Percentiles rank a stretch among this genome's conserved stretches.
Evolutionary conservation across 1,140 invertebrate genomes (phyloP).

Genomic region (Drosophila nasuta): DNA sequence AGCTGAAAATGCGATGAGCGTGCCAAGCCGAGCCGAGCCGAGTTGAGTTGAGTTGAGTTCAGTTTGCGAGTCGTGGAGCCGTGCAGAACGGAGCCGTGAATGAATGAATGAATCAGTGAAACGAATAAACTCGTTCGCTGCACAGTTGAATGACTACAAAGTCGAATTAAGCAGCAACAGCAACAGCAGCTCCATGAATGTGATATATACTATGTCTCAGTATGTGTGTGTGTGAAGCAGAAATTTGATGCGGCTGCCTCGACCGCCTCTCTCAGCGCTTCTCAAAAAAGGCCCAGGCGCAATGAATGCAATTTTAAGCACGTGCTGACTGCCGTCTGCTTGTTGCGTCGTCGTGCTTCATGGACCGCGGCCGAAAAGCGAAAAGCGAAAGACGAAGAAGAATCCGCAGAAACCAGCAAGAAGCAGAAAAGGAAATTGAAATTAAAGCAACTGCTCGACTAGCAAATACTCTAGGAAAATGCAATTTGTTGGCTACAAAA

Average conservation of each 20-base stretch:
- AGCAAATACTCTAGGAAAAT: neutral
- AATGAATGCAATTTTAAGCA: slow-evolving; percentile 76
- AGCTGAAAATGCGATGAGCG: slow-evolving; percentile 46
- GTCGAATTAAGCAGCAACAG: slow-evolving; percentile 60
- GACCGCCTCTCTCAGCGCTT: slow-evolving; percentile 21
- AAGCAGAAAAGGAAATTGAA: neutral
- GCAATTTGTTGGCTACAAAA: no score
- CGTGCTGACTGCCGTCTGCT: slow-evolving; percentile 55
- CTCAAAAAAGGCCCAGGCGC: slow-evolving; percentile 28
- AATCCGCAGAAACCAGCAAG: slow-evolving; percentile 16
- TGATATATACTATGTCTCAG: slow-evolving; percentile 5
- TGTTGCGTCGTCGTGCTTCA: slow-evolving; percentile 56
- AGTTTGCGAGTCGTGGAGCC: slow-evolving; percentile 4
- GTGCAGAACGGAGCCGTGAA: slow-evolving; percentile 52
- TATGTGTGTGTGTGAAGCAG: slow-evolving; percentile 27
- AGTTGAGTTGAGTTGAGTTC: slow-evolving; percentile 6
- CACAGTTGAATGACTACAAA: slow-evolving; percentile 72
- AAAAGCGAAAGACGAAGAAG: slow-evolving; percentile 51
- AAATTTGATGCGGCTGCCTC: slow-evolving; percentile 42
- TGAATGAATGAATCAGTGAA: slow-evolving; percentile 72
- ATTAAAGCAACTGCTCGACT: neutral
- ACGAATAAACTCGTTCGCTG: slow-evolving; percentile 74
- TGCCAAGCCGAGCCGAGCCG: neutral
- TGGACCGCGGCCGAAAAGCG: slow-evolving; percentile 62
- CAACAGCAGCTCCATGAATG: slow-evolving; percentile 15